phyloP scores from a whole-genome alignment of 2,888 invertebrate genomes.

The Nasonovia ribisnigri region DNA sequence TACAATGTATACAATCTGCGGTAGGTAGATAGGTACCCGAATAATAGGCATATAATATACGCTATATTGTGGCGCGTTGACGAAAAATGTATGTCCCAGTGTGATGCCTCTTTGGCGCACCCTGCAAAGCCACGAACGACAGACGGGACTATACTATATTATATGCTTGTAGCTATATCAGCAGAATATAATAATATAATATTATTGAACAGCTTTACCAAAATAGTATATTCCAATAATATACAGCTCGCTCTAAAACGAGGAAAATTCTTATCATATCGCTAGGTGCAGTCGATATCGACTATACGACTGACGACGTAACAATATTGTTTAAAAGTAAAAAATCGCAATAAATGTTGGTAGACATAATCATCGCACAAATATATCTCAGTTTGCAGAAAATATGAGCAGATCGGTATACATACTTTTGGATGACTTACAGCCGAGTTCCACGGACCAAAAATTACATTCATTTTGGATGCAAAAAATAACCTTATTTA shows the following conservation, averaged over 20 bases:
- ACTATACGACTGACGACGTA: too few species aligned
- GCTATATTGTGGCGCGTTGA: background rate
- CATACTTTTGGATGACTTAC: too few species aligned
- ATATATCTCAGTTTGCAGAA: too few species aligned
- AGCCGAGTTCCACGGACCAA: too few species aligned
- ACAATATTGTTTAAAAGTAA: too few species aligned
- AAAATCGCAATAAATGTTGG: too few species aligned
- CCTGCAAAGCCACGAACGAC: background rate
- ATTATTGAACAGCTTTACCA: background rate
- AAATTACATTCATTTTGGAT: too few species aligned
- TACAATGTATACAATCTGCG: background rate
- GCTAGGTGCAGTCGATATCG: background rate
- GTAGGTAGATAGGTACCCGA: background rate
- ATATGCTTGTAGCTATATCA: background rate
- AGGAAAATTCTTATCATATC: background rate
- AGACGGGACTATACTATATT: background rate
- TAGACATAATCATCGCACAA: too few species aligned
- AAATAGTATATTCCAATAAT: background rate
- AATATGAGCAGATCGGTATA: background rate
- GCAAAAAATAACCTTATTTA: too few species aligned
- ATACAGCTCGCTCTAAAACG: background rate
- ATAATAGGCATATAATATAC: background rate
- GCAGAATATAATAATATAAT: background rate
- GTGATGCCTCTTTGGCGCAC: background rate
- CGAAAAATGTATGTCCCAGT: background rate